Percentiles rank a stretch among this genome's conserved stretches.
These are phyloP conservation scores for Echinarachnius parma DNA, from an alignment of 53 echinoderm and acorn worm species.

Conservation along the genomic window DNA sequence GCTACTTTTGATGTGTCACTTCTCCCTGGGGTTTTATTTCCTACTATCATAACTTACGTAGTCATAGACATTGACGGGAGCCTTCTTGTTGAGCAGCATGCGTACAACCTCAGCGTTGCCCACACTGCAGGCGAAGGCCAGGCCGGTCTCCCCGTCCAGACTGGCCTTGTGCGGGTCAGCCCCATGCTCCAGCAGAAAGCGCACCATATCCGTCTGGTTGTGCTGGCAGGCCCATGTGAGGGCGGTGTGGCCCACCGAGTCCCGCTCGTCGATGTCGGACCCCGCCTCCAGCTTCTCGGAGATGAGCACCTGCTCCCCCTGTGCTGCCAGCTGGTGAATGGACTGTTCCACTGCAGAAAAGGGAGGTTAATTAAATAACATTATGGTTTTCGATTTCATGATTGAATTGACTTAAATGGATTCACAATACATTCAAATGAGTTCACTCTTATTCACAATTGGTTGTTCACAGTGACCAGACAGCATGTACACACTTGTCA, in stretches of 20 bases:
- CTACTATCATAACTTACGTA: conserved; percentile 52
- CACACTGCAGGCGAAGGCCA: conserved; percentile 78
- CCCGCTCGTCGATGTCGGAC: conserved; percentile 55
- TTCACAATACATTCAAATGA: too few species aligned
- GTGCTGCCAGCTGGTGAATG: conserved; percentile 94
- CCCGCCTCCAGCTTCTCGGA: conserved; percentile 70
- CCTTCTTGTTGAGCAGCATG: conserved; percentile 51
- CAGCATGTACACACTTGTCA: too few species aligned
- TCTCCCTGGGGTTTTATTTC: too few species aligned
- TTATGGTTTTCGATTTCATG: too few species aligned
- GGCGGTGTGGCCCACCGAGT: conserved; percentile 68
- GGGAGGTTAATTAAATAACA: too few species aligned
- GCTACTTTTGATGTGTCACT: too few species aligned
- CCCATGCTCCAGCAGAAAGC: conserved; percentile 51
- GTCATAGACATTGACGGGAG: conserved; percentile 71
- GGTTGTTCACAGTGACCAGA: too few species aligned
- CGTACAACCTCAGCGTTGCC: conserved; percentile 72
- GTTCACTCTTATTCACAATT: too few species aligned
- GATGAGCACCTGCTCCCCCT: conserved; percentile 74
- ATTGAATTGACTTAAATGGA: too few species aligned
- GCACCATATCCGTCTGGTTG: conserved; percentile 75
- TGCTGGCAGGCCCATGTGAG: conserved; percentile 88
- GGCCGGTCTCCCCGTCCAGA: conserved; percentile 73
- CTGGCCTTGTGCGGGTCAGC: conserved; percentile 61
- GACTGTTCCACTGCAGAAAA: conserved; percentile 54